A percentile compares a stretch with the other conserved stretches of the same genome.
phyloP scores from a whole-genome alignment of 2,797 vertebrate species.

The Myotis pilosus region DNA sequence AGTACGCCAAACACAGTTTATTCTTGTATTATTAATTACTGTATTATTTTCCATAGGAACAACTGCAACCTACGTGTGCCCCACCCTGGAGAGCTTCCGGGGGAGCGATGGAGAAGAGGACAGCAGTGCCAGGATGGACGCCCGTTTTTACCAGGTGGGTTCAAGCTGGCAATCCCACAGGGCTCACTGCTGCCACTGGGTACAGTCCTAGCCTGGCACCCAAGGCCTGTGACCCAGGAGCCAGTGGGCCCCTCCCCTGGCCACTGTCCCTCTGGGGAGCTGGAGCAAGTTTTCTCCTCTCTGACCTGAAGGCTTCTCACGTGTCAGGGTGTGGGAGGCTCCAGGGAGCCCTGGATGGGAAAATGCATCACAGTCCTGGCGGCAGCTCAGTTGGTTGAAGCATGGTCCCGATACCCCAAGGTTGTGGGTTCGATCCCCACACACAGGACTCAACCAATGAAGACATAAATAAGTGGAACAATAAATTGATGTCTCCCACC shows the following conservation, averaged over 20 bases:
- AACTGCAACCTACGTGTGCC: background rate
- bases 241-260: no score
- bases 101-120: background rate
- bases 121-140: accelerated
- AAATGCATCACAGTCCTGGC: background rate
- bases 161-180: background rate
- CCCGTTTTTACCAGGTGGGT: no score
- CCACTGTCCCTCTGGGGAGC: background rate
- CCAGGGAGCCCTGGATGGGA: background rate
- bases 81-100: background rate
- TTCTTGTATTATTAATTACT: no score
- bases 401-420: background rate
- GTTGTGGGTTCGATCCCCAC: background rate
- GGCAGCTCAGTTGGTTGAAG: background rate
- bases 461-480: background rate
- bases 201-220: background rate
- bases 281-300: background rate
- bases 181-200: background rate
- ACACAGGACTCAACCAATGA: background rate
- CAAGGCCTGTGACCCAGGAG: background rate
- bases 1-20: background rate
- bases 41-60: background rate
- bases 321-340: background rate
- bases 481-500: background rate
- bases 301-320: background rate